Percentiles rank a stretch among this genome's conserved stretches.
Conservation (phyloP, 2,888 invertebrate species). For the Cecidostiba fungosa region DNA sequence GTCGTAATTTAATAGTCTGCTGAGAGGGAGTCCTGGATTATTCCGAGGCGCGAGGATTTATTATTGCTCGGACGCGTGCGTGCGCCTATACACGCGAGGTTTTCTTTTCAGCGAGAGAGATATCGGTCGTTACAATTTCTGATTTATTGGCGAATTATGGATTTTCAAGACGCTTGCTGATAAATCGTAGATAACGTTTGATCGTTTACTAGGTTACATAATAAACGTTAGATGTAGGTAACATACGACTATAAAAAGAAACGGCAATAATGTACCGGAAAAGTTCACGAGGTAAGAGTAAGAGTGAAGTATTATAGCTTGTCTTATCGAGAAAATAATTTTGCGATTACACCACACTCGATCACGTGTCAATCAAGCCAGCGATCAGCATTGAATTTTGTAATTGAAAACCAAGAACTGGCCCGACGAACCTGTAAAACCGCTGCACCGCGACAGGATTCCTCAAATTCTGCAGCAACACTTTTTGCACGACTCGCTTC, state of each 20-base stretch:
- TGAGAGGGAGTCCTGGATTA: constrained; percentile 4
- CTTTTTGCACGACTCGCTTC: neutral
- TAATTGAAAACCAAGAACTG: constrained; percentile 40
- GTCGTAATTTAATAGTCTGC: constrained; percentile 14
- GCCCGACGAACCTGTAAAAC: constrained; percentile 29
- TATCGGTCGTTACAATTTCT: no score
- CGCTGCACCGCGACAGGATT: constrained; percentile 20
- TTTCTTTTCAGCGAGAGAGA: neutral
- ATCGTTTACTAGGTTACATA: no score
- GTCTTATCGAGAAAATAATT: neutral
- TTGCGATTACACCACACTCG: constrained; percentile 13
- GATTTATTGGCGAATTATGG: no score
- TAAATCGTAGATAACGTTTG: no score
- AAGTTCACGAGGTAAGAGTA: neutral
- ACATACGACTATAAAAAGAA: no score
- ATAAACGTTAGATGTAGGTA: no score
- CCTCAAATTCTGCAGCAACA: constrained; percentile 37
- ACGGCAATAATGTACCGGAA: neutral
- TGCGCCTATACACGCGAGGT: neutral
- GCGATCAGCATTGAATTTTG: constrained; percentile 36
- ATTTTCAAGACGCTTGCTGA: no score
- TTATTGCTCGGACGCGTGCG: neutral
- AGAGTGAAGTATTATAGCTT: neutral
- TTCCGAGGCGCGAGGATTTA: constrained; percentile 16
- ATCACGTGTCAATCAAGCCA: constrained; percentile 35